Percentiles rank a stretch among this genome's conserved stretches.
These are phyloP conservation scores for Biston stratarius DNA, from an alignment of 2,888 invertebrate species.

Conservation along the genomic window DNA sequence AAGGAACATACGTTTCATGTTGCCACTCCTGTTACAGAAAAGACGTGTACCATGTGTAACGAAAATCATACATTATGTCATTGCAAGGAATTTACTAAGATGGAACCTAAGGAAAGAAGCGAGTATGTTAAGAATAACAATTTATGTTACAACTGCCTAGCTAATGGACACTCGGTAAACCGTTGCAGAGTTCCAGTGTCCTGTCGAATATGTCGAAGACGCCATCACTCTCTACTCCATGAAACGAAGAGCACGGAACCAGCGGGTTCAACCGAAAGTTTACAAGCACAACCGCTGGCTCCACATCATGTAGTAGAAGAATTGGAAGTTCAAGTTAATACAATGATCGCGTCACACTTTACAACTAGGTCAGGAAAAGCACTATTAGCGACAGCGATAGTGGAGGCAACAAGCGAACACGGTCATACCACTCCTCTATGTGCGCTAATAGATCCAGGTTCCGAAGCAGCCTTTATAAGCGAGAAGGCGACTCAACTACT, in stretches of 20 bases:
- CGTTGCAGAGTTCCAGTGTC: constrained; percentile 38
- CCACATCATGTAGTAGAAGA: constrained; percentile 26
- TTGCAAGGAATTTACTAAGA: constrained; percentile 43
- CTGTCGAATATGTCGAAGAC: constrained; percentile 43
- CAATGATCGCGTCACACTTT: constrained; percentile 35
- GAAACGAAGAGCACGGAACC: constrained; percentile 23
- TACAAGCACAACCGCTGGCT: constrained; percentile 1
- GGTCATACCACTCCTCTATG: constrained; percentile 40
- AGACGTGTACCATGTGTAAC: constrained; percentile 33
- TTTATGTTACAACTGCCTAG: constrained; percentile 47
- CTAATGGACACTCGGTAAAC: constrained; percentile 40
- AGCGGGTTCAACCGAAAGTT: not conserved
- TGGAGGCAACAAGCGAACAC: constrained; percentile 31
- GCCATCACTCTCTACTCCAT: constrained; percentile 48
- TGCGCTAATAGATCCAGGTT: constrained; percentile 48
- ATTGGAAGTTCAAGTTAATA: constrained; percentile 20
- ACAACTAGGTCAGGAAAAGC: constrained; percentile 26
- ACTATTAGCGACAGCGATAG: constrained; percentile 47
- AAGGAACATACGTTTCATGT: constrained; percentile 24
- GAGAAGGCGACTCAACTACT: constrained; percentile 39
- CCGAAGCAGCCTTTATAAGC: constrained; percentile 42
- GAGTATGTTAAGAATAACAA: constrained; percentile 32
- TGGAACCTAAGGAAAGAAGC: constrained; percentile 38
- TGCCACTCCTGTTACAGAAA: constrained; percentile 15
- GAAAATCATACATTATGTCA: constrained; percentile 43